These are phyloP conservation scores for Salminus brasiliensis DNA, from an alignment of 2,113 vertebrate genomes.

Conservation along the genomic window DNA sequence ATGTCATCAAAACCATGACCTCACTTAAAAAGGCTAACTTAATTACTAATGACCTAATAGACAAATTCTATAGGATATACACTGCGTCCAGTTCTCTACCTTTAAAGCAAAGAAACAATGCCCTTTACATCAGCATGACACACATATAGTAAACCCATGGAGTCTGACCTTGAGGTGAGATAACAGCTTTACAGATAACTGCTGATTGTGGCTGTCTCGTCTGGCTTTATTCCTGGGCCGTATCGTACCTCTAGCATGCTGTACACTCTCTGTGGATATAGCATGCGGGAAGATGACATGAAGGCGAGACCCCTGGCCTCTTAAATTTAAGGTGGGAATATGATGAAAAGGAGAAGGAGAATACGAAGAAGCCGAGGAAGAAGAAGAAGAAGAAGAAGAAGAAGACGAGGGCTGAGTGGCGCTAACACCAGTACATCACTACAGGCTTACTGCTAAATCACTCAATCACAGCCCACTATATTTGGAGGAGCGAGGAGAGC, in stretches of 20 bases:
- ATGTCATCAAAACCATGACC: too few relatives aligned
- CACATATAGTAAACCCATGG: neutral
- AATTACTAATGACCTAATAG: too few relatives aligned
- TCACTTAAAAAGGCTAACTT: too few relatives aligned
- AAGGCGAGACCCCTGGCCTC: neutral
- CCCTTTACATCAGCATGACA: neutral
- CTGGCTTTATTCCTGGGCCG: neutral
- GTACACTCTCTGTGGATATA: neutral
- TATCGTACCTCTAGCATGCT: neutral
- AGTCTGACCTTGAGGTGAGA: neutral
- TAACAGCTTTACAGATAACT: neutral
- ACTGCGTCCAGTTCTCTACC: too few relatives aligned
- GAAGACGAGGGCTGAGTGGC: constrained; percentile 30
- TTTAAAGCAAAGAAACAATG: too few relatives aligned
- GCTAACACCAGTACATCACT: constrained; percentile 12
- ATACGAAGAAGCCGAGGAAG: neutral
- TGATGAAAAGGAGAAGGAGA: neutral
- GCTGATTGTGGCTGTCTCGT: neutral
- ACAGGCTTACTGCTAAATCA: constrained; percentile 30
- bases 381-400: neutral
- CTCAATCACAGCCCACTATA: constrained; percentile 13
- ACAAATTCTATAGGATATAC: too few relatives aligned
- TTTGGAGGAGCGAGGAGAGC: neutral
- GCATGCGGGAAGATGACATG: neutral
- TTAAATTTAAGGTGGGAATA: neutral